Conservation (phyloP, 2,888 invertebrate species). For the Drymonia ruficornis region DNA sequence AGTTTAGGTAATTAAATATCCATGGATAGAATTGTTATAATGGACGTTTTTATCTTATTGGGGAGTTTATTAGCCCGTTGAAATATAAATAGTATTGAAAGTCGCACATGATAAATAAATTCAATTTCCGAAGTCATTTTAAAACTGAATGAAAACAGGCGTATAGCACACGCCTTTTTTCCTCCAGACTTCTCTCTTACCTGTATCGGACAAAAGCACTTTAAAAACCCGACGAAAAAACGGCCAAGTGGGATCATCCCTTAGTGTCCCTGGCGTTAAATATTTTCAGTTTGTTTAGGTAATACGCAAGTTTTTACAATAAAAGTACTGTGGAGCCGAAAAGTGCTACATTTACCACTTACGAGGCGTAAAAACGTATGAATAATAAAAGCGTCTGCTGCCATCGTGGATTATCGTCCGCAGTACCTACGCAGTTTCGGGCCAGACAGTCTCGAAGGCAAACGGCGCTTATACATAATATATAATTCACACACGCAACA, state of each 20-base stretch:
- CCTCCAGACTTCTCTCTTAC: too few species aligned
- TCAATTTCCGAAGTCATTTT: too few species aligned
- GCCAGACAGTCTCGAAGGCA: not conserved
- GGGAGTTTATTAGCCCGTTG: too few species aligned
- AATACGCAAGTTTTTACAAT: not conserved
- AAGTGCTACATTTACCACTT: conserved; percentile 4
- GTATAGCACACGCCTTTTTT: too few species aligned
- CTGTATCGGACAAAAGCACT: too few species aligned
- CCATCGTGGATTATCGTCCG: conserved; percentile 12
- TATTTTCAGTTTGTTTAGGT: not conserved
- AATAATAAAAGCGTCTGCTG: conserved; percentile 22
- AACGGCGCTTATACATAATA: not conserved
- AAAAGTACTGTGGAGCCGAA: not conserved
- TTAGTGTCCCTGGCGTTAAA: not conserved
- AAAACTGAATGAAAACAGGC: too few species aligned
- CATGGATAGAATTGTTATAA: too few species aligned
- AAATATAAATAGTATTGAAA: too few species aligned
- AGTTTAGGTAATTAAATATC: too few species aligned
- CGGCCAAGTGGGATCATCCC: not conserved
- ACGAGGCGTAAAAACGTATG: conserved; percentile 24
- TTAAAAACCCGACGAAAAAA: not conserved
- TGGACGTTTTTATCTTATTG: too few species aligned
- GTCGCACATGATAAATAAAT: too few species aligned
- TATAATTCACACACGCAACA: not conserved
- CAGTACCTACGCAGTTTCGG: conserved; percentile 9